phyloP scores from a whole-genome alignment of 53 echinoderm and acorn worm genomes.

The Holothuria leucospilota region DNA sequence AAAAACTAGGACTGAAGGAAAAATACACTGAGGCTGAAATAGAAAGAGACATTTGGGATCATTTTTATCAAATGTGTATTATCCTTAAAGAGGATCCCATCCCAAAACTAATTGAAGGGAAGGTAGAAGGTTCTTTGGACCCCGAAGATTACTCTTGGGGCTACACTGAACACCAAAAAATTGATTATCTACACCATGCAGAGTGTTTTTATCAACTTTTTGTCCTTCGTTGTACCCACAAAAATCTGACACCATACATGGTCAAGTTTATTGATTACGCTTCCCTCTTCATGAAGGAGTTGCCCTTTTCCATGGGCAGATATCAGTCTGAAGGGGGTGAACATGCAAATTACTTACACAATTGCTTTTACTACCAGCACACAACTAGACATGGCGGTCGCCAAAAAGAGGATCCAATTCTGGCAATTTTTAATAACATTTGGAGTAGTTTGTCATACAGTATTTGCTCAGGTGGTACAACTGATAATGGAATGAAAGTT shows the following conservation, averaged over 20 bases:
- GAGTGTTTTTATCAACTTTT: constrained; percentile 69
- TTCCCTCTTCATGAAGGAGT: constrained; percentile 45
- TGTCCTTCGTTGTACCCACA: constrained; percentile 41
- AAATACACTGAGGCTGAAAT: not conserved
- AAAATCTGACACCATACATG: constrained; percentile 69
- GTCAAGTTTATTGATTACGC: constrained; percentile 60
- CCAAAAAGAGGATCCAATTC: constrained; percentile 46
- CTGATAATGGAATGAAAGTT: not conserved
- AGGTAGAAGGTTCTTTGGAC: constrained; percentile 42
- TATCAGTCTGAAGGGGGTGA: constrained; percentile 72
- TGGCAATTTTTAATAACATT: constrained; percentile 31
- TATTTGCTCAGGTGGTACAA: not conserved
- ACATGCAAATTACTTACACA: constrained; percentile 62
- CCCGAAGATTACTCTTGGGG: constrained; percentile 63
- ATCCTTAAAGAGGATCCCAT: constrained; percentile 29
- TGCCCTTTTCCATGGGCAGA: constrained; percentile 56
- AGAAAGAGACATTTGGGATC: constrained; percentile 32
- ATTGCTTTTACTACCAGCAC: constrained; percentile 54
- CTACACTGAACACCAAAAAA: constrained; percentile 19
- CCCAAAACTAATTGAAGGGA: constrained; percentile 1
- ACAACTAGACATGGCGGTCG: constrained; percentile 67
- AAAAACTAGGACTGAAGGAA: constrained; percentile 1
- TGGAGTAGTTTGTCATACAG: constrained; percentile 28
- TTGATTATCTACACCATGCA: constrained; percentile 35
- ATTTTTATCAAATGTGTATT: constrained; percentile 44